Evolutionary conservation across 1,140 invertebrate genomes (phyloP).

Genomic region (Bombus breviceps): DNA sequence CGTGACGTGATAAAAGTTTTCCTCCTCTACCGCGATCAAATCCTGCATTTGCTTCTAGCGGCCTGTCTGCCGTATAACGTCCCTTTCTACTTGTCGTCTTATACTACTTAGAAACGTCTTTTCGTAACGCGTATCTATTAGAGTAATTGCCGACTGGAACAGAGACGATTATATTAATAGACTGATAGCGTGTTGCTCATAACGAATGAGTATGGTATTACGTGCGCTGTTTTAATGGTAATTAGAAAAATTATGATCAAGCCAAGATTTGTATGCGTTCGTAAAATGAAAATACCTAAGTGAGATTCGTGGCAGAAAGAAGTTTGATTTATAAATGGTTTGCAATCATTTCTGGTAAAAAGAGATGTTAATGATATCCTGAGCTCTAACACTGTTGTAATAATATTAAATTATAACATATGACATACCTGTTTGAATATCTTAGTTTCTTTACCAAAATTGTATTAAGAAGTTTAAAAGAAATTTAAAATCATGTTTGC

Average conservation of each 20-base stretch:
- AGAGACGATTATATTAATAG: background rate
- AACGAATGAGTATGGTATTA: background rate
- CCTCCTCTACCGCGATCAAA: background rate
- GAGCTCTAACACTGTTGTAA: too few relatives aligned
- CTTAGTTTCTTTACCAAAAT: too few relatives aligned
- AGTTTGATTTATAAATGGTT: too few relatives aligned
- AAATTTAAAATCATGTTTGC: too few relatives aligned
- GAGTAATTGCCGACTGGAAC: background rate
- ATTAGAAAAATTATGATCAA: background rate
- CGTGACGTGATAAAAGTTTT: constrained; percentile 53
- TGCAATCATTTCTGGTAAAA: too few relatives aligned
- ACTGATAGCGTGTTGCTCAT: background rate
- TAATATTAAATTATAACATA: too few relatives aligned
- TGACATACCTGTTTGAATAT: too few relatives aligned
- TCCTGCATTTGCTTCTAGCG: background rate
- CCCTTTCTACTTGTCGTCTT: constrained; percentile 38
- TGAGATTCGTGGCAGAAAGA: background rate
- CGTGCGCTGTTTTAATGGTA: background rate
- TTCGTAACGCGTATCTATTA: too few relatives aligned
- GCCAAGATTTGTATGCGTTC: background rate
- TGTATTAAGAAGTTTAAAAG: too few relatives aligned
- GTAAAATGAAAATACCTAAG: background rate
- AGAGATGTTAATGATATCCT: too few relatives aligned
- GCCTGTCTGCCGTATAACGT: constrained; percentile 26
- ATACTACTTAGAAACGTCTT: background rate